A percentile compares a stretch with the other conserved stretches of the same genome.
phyloP scores from a whole-genome alignment of 2,797 vertebrate species.

The Nyctalus aviator region DNA sequence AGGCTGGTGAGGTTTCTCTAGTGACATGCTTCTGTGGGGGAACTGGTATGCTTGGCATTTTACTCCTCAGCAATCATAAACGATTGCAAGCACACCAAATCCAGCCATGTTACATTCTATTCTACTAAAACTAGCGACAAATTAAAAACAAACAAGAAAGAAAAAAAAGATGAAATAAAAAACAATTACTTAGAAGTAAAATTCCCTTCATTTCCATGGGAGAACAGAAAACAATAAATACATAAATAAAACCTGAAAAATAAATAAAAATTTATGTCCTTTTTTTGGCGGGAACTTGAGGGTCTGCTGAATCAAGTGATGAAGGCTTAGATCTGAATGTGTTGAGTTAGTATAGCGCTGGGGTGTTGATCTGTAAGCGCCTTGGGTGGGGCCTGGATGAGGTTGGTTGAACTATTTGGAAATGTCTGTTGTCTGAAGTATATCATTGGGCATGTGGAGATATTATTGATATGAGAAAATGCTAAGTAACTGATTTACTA shows the following conservation, averaged over 20 bases:
- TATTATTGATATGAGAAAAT: no score
- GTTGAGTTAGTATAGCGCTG: no score
- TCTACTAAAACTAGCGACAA: not conserved
- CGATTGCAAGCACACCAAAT: not conserved
- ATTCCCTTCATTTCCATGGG: not conserved
- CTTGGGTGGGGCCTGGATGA: no score
- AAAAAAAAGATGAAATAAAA: slow-evolving; percentile 25
- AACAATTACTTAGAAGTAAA: not conserved
- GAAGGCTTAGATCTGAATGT: no score
- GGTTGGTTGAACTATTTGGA: no score
- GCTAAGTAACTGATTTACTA: no score
- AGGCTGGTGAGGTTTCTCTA: fast-evolving
- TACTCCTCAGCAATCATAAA: not conserved
- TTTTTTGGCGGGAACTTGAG: no score
- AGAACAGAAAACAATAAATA: not conserved
- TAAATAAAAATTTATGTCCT: not conserved
- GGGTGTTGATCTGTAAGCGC: no score
- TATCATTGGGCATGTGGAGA: no score
- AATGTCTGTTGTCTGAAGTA: no score
- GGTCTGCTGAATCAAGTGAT: no score
- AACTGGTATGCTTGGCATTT: not conserved
- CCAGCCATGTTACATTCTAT: not conserved
- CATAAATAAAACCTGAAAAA: not conserved
- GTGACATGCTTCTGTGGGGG: not conserved
- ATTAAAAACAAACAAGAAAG: not conserved